phyloP scores from a whole-genome alignment of 2,113 vertebrate species.

The Ptyas mucosa region DNA sequence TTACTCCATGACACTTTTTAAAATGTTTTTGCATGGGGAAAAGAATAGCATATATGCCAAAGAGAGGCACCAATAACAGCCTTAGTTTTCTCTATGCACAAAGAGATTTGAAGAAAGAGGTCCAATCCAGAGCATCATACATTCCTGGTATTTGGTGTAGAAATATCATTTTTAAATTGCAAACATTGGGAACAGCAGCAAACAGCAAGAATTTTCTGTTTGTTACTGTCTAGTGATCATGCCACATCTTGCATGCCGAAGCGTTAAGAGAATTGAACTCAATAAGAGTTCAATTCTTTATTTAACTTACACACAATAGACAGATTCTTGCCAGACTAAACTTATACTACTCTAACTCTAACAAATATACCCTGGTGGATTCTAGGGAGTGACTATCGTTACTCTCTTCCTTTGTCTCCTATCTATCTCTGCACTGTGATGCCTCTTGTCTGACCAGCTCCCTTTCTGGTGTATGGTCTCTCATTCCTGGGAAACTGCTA shows the following conservation, averaged over 20 bases:
- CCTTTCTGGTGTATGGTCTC: no score
- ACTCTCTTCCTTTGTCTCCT: no score
- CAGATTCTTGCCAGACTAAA: no score
- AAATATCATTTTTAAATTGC: neutral
- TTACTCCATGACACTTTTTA: neutral
- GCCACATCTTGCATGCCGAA: neutral
- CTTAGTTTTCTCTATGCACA: neutral
- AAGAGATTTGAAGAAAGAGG: neutral
- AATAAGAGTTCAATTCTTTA: no score
- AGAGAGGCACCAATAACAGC: neutral
- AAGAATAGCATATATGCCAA: neutral
- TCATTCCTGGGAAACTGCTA: no score
- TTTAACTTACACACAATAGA: no score
- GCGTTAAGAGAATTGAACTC: no score
- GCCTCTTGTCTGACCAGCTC: no score
- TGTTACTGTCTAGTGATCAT: neutral
- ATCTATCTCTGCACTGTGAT: no score
- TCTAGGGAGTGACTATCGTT: no score
- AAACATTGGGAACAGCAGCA: neutral
- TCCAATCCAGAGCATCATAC: neutral
- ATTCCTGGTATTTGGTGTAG: neutral
- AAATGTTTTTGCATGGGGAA: neutral
- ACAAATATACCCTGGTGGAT: no score
- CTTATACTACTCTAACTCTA: no score
- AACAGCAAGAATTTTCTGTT: neutral